Evolutionary conservation across 2,797 vertebrate genomes (phyloP).

Genomic region (Myotis daubentonii): DNA sequence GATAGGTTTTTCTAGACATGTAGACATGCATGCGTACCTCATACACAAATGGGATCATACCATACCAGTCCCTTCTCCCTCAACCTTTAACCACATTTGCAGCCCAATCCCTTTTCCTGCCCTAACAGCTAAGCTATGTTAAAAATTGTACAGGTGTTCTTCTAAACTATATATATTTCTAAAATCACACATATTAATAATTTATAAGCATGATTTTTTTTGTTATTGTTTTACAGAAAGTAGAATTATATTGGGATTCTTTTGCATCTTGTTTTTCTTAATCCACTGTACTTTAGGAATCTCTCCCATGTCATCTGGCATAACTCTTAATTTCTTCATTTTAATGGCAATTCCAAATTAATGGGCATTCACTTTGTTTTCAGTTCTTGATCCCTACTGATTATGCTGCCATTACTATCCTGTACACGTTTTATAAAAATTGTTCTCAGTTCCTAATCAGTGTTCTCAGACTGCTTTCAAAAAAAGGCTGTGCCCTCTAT

Average conservation of each 20-base stretch:
- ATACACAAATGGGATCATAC: background rate
- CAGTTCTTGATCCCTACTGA: background rate
- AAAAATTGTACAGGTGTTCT: background rate
- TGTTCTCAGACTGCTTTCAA: background rate
- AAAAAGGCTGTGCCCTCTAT: background rate
- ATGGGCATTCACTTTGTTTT: background rate
- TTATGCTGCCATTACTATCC: background rate
- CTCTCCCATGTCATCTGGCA: background rate
- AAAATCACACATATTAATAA: background rate
- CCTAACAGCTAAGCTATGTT: background rate
- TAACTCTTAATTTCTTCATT: background rate
- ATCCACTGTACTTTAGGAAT: background rate
- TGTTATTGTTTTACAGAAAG: background rate
- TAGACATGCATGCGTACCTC: background rate
- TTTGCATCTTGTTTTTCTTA: constrained; percentile 1
- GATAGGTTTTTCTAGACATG: background rate
- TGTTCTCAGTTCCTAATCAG: background rate
- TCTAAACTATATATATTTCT: background rate
- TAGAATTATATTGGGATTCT: background rate
- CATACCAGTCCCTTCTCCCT: background rate
- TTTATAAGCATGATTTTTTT: background rate
- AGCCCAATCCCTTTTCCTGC: background rate
- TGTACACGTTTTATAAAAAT: background rate
- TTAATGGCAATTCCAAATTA: background rate
- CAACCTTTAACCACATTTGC: background rate